phyloP scores from a whole-genome alignment of 2,888 invertebrate genomes.

The Prosapia bicincta region DNA sequence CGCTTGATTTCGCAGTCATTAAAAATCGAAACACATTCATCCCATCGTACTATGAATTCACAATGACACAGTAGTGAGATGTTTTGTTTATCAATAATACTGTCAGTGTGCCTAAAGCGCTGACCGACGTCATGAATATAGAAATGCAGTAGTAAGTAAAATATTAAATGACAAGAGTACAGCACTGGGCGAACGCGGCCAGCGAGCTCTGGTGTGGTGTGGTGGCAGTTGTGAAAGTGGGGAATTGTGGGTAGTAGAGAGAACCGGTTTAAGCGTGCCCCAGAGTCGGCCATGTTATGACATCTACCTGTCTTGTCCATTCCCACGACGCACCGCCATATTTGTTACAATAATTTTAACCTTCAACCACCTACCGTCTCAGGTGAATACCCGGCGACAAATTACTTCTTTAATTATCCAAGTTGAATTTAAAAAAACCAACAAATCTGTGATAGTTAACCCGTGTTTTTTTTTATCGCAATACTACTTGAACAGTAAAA shows the following conservation, averaged over 20 bases:
- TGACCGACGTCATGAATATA: not conserved
- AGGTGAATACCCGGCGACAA: not conserved
- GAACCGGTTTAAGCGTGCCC: not conserved
- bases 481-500: too few species aligned
- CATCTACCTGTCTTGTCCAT: conserved; percentile 2
- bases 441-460: too few species aligned
- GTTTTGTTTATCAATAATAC: not conserved
- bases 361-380: not conserved
- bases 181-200: not conserved
- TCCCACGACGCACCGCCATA: not conserved
- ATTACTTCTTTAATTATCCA: not conserved
- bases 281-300: not conserved
- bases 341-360: not conserved
- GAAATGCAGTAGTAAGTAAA: not conserved
- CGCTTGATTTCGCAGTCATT: not conserved
- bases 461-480: too few species aligned
- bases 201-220: not conserved
- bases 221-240: conserved; percentile 2
- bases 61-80: not conserved
- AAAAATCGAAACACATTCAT: not conserved
- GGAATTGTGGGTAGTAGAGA: not conserved
- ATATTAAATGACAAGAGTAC: not conserved
- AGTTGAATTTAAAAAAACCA: too few species aligned
- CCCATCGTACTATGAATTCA: not conserved
- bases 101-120: not conserved